A percentile compares a stretch with the other conserved stretches of the same genome.
These are phyloP conservation scores for Tenthredo livida DNA, from an alignment of 2,888 invertebrate genomes.

Conservation along the genomic window DNA sequence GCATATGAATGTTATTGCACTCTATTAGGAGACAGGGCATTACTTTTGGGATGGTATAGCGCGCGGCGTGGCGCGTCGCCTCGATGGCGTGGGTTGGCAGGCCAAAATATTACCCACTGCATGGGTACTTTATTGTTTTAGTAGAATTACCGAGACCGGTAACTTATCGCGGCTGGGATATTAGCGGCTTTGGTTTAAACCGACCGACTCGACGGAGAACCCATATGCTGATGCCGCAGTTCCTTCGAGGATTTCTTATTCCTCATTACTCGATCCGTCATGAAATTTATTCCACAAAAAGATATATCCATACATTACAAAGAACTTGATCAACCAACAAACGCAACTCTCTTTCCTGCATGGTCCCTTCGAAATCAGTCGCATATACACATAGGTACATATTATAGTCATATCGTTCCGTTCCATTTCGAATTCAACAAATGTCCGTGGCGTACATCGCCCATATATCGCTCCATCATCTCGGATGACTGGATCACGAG, in stretches of 20 bases:
- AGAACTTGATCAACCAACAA: background rate
- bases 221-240: background rate
- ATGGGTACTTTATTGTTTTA: slow-evolving; percentile 54
- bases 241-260: background rate
- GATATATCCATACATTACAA: slow-evolving; percentile 8
- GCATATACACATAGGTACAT: background rate
- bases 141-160: slow-evolving; percentile 49
- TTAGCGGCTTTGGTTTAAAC: slow-evolving; percentile 19
- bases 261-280: background rate
- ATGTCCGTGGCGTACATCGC: slow-evolving; percentile 21
- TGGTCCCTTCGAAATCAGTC: background rate
- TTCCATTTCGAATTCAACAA: slow-evolving; percentile 25
- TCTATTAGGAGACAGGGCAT: slow-evolving; percentile 63
- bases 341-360: background rate
- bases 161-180: slow-evolving; percentile 40
- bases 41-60: slow-evolving; percentile 64
- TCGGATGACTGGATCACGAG: slow-evolving; percentile 66
- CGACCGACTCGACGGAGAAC: background rate
- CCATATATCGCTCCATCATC: slow-evolving; percentile 67
- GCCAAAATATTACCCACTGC: slow-evolving; percentile 49
- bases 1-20: slow-evolving; percentile 56
- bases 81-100: slow-evolving; percentile 41
- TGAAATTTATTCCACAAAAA: background rate
- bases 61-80: slow-evolving; percentile 54
- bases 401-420: slow-evolving; percentile 7